A percentile compares a stretch with the other conserved stretches of the same genome.
Evolutionary conservation across 35 echinoderm and acorn worm species (phyloP).

Genomic region (Hemicentrotus pulcherrimus): DNA sequence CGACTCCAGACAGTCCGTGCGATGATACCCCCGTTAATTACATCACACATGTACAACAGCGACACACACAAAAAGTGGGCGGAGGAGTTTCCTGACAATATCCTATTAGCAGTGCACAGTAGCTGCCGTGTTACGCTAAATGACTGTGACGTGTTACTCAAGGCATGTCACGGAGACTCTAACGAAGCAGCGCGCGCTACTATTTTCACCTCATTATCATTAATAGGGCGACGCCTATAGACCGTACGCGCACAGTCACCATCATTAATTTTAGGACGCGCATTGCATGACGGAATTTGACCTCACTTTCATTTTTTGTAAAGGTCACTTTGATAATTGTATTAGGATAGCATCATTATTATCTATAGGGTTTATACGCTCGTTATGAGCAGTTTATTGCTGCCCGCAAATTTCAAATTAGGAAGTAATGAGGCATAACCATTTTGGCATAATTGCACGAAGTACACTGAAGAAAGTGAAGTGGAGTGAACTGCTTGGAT

Average conservation of each 20-base stretch:
- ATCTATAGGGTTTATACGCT: too few relatives aligned
- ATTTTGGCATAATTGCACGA: too few relatives aligned
- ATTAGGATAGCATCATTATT: not conserved
- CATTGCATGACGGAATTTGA: not conserved
- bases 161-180: not conserved
- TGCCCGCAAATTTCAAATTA: too few relatives aligned
- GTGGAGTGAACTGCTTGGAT: not conserved
- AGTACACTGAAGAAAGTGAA: too few relatives aligned
- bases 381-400: too few relatives aligned
- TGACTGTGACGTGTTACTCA: conserved; percentile 8
- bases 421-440: not conserved
- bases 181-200: not conserved
- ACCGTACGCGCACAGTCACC: not conserved
- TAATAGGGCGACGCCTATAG: not conserved
- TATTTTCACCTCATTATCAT: not conserved
- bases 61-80: not conserved
- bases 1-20: not conserved
- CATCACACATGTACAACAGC: not conserved
- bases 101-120: not conserved
- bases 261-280: not conserved
- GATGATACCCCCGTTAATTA: not conserved
- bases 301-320: not conserved
- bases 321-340: not conserved
- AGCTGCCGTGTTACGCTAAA: conserved; percentile 16
- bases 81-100: not conserved